These are phyloP conservation scores for Neoascia interrupta DNA, from an alignment of 2,888 invertebrate genomes.

Conservation along the genomic window DNA sequence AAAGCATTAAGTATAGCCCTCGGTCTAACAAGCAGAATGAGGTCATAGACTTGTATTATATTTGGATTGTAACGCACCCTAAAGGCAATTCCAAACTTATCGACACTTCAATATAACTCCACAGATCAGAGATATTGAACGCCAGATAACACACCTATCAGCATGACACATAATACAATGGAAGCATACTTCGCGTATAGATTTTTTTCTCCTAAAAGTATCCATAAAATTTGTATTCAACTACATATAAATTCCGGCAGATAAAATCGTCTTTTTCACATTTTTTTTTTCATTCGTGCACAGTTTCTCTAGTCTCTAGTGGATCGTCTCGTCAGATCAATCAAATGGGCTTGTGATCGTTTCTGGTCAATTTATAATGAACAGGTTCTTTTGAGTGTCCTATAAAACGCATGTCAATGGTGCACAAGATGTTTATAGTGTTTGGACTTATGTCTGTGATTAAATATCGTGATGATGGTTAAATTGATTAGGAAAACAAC, in stretches of 20 bases:
- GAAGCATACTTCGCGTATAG: neutral
- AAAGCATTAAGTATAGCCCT: neutral
- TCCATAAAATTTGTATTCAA: neutral
- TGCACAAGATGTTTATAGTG: no score
- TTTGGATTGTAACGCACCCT: conserved; percentile 19
- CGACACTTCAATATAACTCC: conserved; percentile 23
- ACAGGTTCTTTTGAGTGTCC: conserved; percentile 28
- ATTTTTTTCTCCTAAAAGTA: no score
- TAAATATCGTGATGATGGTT: no score
- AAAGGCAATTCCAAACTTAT: conserved; percentile 28
- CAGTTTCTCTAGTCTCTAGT: conserved; percentile 21
- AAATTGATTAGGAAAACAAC: no score
- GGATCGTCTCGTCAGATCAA: conserved; percentile 20
- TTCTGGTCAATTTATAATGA: conserved; percentile 9
- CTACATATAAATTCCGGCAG: neutral
- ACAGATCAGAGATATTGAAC: conserved; percentile 27
- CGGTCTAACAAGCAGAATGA: conserved; percentile 12
- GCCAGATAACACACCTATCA: conserved; percentile 35
- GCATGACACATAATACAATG: conserved; percentile 9
- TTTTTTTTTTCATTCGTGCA: neutral
- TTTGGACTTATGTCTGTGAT: no score
- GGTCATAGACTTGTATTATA: conserved; percentile 21
- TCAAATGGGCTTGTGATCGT: neutral
- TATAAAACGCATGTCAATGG: no score
- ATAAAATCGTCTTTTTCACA: conserved; percentile 17